Percentiles rank a stretch among this genome's conserved stretches.
phyloP scores from a whole-genome alignment of 2,888 invertebrate species.

The Charanyca ferruginea region DNA sequence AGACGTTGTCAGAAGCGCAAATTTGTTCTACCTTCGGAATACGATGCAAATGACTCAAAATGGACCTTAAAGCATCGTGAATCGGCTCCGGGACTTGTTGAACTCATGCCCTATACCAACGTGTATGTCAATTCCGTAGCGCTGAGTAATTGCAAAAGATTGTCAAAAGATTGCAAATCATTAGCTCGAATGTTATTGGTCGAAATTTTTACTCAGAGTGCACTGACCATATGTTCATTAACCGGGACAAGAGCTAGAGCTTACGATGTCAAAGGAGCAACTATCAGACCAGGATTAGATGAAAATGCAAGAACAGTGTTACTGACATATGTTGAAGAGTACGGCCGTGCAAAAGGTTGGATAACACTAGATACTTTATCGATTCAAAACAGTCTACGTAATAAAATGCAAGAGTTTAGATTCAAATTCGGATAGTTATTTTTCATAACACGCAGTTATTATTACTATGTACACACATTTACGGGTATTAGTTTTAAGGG shows the following conservation, averaged over 20 bases:
- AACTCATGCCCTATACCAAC: not conserved
- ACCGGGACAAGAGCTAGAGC: not conserved
- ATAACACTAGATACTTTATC: not conserved
- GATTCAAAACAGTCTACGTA: not conserved
- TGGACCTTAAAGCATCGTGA: not conserved
- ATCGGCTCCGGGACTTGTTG: not conserved
- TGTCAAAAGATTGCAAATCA: not conserved
- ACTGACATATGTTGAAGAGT: slow-evolving; percentile 3
- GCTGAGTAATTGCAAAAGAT: not conserved
- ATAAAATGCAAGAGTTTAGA: slow-evolving; percentile 4
- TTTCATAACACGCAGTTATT: no score
- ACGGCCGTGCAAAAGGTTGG: not conserved
- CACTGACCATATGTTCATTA: slow-evolving; percentile 3
- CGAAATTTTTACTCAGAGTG: slow-evolving; percentile 1
- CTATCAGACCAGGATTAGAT: slow-evolving; percentile 16
- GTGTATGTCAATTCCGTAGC: not conserved
- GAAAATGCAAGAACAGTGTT: slow-evolving; percentile 11
- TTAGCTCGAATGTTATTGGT: slow-evolving; percentile 5
- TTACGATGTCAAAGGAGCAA: not conserved
- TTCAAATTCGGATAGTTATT: no score
- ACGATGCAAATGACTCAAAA: not conserved
- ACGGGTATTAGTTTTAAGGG: no score
- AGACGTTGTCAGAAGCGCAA: not conserved
- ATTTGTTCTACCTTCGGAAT: not conserved
- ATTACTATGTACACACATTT: no score